phyloP scores from a whole-genome alignment of 2,113 vertebrate genomes.

The Ramphastos sulfuratus region DNA sequence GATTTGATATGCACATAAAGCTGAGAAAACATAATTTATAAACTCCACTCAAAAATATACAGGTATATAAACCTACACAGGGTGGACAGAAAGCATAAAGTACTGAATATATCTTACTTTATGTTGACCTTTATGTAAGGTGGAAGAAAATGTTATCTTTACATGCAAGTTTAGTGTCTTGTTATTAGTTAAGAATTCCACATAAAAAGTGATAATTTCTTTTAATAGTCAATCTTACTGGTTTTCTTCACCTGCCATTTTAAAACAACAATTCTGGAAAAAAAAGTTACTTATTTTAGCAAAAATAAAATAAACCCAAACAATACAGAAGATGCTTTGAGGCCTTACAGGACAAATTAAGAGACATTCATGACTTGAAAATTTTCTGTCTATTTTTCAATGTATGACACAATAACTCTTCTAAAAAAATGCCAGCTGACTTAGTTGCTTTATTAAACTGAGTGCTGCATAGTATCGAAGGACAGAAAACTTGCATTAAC shows the following conservation, averaged over 20 bases:
- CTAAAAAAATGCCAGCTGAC: neutral
- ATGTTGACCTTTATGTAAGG: neutral
- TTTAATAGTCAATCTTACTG: neutral
- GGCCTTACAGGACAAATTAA: neutral
- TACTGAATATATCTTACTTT: neutral
- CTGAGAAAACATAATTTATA: neutral
- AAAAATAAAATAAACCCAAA: neutral
- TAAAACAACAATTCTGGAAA: neutral
- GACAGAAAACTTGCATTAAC: conserved; percentile 47
- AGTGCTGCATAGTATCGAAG: neutral
- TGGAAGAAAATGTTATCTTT: neutral
- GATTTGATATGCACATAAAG: neutral
- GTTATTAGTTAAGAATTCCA: neutral
- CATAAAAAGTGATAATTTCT: neutral
- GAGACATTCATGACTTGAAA: neutral
- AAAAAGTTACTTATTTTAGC: neutral
- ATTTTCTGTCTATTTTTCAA: neutral
- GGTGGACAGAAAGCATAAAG: neutral
- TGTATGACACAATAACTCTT: neutral
- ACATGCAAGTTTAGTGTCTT: neutral
- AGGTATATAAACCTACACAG: neutral
- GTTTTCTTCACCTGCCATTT: neutral
- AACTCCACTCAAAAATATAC: neutral
- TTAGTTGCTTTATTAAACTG: conserved; percentile 9
- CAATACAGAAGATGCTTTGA: neutral